Base-by-base conservation (phyloP, 30 jellyfish, hydroid and myxozoan species). In the Pseudorhiza aurosa region DNA sequence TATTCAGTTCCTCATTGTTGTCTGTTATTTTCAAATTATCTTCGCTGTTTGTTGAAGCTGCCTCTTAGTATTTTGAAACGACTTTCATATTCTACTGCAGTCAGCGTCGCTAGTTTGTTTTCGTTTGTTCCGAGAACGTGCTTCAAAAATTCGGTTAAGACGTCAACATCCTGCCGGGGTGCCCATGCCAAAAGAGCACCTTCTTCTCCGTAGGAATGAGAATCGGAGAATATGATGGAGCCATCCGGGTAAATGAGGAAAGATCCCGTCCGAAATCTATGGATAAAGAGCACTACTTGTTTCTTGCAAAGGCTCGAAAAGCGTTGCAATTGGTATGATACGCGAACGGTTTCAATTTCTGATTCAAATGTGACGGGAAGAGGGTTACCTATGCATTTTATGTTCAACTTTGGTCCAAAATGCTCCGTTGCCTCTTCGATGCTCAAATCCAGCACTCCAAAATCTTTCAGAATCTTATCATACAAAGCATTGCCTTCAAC, bases 401-500 rank as follows among this genome's bases (percentile, higher is more conserved):
- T 83, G 85, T 94, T 94, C 59, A 94, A 55, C 30, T 68, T 64
- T 2, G 90, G 21, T 18, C 96, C 96, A 64, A 75, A 65, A 15
- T 88, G 95, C 53, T 94, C 97, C 25, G 82, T 82, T 42, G 91
- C 99, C 35, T 94, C 99, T 59, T 94, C 99, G 25, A 94, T 94
- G 59, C 99, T 78, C 28, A 94, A 88, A 44, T 94, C 99, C 31
- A 94, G 88, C 15, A 83, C 97, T 43, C 99, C 99, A 32, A 69
- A 49, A 24, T 87, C 94, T 55, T 94, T 88, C 18, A 94, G 88
- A 0, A 94, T 65, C 30, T 65, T 44, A 39, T 94, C 99, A 56
- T 94, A 94, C 67, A 77, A 62, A 27, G 79, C 83, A 45, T 82
- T 88, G 8, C 99, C 99, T 77, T 94, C 99, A 12, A 73, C 95